Evolutionary conservation across 1,140 invertebrate species (phyloP).

Genomic region (Radopholus similis): DNA sequence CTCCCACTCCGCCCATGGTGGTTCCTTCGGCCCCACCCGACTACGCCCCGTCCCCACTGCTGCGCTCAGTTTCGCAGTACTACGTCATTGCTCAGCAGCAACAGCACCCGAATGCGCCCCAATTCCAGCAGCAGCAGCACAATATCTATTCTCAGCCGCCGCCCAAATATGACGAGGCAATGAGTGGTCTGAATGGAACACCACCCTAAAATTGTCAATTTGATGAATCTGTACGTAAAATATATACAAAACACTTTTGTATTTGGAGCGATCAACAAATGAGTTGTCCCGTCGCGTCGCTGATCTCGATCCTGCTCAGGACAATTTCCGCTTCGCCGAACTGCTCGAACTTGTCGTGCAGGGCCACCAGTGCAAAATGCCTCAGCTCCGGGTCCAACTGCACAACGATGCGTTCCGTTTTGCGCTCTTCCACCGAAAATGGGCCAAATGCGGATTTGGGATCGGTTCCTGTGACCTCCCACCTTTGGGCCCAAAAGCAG

Average conservation of each 20-base stretch:
- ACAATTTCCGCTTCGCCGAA: slow-evolving; percentile 34
- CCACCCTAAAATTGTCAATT: too few relatives aligned
- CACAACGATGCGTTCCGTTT: slow-evolving; percentile 30
- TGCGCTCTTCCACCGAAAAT: slow-evolving; percentile 15
- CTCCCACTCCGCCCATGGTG: too few relatives aligned
- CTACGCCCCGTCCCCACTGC: too few relatives aligned
- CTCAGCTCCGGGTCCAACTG: slow-evolving; percentile 31
- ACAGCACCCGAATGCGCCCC: too few relatives aligned
- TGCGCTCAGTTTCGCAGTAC: too few relatives aligned
- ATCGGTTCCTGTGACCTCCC: not conserved
- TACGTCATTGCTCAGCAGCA: too few relatives aligned
- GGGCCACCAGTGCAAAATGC: slow-evolving; percentile 36
- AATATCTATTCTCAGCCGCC: too few relatives aligned
- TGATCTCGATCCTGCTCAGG: slow-evolving; percentile 1
- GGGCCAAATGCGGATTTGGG: not conserved
- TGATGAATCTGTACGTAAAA: too few relatives aligned
- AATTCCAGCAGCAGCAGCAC: too few relatives aligned
- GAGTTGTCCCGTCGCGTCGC: not conserved
- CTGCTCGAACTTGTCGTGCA: slow-evolving; percentile 39
- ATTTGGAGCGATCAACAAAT: not conserved
- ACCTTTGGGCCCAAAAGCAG: slow-evolving; percentile 33
- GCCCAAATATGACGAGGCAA: too few relatives aligned
- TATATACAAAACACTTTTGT: not conserved
- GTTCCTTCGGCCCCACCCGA: too few relatives aligned
- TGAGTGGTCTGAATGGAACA: too few relatives aligned